phyloP scores from a whole-genome alignment of 1,140 invertebrate genomes.

The Caerostris extrusa region DNA sequence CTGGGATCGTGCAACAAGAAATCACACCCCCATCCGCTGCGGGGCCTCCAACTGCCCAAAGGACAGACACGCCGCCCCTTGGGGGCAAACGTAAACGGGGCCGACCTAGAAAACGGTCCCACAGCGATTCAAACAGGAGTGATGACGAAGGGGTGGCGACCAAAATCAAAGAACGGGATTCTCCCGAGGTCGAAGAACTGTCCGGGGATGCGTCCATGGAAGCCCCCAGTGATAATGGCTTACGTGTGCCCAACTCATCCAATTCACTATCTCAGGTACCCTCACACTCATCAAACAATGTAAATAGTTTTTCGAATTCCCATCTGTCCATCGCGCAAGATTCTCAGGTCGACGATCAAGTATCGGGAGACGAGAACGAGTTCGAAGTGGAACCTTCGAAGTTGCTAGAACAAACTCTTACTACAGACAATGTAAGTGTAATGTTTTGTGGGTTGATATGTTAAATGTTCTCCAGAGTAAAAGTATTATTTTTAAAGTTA shows the following conservation, averaged over 20 bases:
- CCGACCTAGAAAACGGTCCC: slow-evolving; percentile 60
- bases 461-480: neutral
- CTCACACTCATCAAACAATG: slow-evolving; percentile 73
- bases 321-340: slow-evolving; percentile 66
- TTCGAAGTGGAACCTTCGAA: slow-evolving; percentile 75
- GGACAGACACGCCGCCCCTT: slow-evolving; percentile 73
- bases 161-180: slow-evolving; percentile 72
- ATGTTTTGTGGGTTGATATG: neutral
- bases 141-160: slow-evolving; percentile 60
- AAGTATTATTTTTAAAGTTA: neutral
- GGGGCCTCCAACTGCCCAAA: slow-evolving; percentile 60
- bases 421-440: slow-evolving; percentile 74
- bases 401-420: slow-evolving; percentile 73
- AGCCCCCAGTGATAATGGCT: slow-evolving; percentile 64
- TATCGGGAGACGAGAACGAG: slow-evolving; percentile 65
- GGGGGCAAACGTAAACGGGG: slow-evolving; percentile 67
- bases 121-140: slow-evolving; percentile 60
- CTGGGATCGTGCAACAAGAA: slow-evolving; percentile 68
- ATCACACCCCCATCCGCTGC: neutral
- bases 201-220: slow-evolving; percentile 72
- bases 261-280: slow-evolving; percentile 57
- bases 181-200: slow-evolving; percentile 69
- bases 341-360: slow-evolving; percentile 58
- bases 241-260: slow-evolving; percentile 19
- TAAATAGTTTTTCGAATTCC: slow-evolving; percentile 71